Conservation (phyloP, 1,140 invertebrate genomes). For the Glomeris maerens region DNA sequence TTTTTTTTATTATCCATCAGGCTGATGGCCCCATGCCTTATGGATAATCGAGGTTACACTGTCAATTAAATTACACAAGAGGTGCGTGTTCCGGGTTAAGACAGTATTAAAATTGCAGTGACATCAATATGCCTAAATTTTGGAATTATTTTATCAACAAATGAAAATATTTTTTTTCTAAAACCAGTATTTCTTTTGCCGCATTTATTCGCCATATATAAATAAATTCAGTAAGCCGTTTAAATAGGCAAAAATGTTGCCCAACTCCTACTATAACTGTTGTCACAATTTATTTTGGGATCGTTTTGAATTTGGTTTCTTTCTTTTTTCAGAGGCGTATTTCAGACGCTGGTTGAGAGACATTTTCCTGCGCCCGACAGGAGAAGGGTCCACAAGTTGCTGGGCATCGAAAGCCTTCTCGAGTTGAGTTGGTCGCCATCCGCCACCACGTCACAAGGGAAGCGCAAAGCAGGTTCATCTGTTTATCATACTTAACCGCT, state of each 20-base stretch:
- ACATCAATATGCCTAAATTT: background rate
- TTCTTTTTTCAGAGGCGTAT: constrained; percentile 48
- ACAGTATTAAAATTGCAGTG: constrained; percentile 11
- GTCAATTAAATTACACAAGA: constrained; percentile 13
- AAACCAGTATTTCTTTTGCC: constrained; percentile 10
- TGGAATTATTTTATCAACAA: too few species aligned
- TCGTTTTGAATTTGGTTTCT: constrained; percentile 9
- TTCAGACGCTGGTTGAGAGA: constrained; percentile 89
- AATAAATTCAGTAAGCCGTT: background rate
- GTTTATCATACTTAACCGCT: too few species aligned
- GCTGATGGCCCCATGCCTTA: constrained; percentile 66
- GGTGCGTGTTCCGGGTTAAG: constrained; percentile 14
- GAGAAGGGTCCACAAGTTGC: constrained; percentile 59
- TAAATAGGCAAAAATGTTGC: background rate
- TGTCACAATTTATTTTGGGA: too few species aligned
- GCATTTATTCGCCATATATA: background rate
- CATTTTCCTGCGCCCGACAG: constrained; percentile 89
- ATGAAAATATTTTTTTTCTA: too few species aligned
- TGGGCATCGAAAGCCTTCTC: constrained; percentile 59
- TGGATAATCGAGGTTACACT: constrained; percentile 2
- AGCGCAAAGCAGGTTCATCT: too few species aligned
- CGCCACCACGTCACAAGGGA: too few species aligned
- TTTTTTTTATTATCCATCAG: too few species aligned
- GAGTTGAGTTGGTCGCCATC: too few species aligned
- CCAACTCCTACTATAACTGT: too few species aligned